phyloP scores from a whole-genome alignment of 1,140 invertebrate genomes.

The Anagrus nilaparvatae region DNA sequence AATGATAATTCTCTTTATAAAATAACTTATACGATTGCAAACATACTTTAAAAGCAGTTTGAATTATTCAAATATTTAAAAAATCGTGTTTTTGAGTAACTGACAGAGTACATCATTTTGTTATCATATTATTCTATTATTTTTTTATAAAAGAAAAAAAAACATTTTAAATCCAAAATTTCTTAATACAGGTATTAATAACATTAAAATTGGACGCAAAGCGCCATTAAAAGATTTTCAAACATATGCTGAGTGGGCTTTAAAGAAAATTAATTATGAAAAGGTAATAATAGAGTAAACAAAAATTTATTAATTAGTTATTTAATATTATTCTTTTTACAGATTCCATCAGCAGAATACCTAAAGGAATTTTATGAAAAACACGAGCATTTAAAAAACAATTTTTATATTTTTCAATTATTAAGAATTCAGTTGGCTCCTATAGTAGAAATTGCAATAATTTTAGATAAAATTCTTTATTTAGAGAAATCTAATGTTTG shows the following conservation, averaged over 20 bases:
- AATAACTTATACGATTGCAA: too few species aligned
- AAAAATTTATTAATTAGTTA: constrained; percentile 8
- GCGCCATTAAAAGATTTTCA: constrained; percentile 41
- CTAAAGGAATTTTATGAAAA: constrained; percentile 40
- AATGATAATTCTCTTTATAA: constrained; percentile 24
- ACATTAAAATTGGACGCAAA: constrained; percentile 43
- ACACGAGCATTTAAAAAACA: constrained; percentile 44
- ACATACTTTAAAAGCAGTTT: constrained; percentile 7
- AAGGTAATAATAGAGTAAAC: constrained; percentile 18
- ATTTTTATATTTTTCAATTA: constrained; percentile 72
- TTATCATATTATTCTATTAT: constrained; percentile 1
- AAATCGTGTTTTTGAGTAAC: neutral
- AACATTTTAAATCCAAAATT: too few species aligned
- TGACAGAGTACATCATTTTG: neutral
- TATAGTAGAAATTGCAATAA: constrained; percentile 71
- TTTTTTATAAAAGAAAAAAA: neutral
- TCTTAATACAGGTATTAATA: constrained; percentile 32
- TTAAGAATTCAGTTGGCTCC: constrained; percentile 71
- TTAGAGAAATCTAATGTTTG: constrained; percentile 56
- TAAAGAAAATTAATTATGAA: constrained; percentile 41
- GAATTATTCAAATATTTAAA: neutral
- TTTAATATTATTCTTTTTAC: constrained; percentile 18
- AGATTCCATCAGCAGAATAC: constrained; percentile 41
- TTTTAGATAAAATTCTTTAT: constrained; percentile 75
- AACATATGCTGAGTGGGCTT: constrained; percentile 56